Conservation (phyloP, 2,797 vertebrate species). For the Characodon lateralis region DNA sequence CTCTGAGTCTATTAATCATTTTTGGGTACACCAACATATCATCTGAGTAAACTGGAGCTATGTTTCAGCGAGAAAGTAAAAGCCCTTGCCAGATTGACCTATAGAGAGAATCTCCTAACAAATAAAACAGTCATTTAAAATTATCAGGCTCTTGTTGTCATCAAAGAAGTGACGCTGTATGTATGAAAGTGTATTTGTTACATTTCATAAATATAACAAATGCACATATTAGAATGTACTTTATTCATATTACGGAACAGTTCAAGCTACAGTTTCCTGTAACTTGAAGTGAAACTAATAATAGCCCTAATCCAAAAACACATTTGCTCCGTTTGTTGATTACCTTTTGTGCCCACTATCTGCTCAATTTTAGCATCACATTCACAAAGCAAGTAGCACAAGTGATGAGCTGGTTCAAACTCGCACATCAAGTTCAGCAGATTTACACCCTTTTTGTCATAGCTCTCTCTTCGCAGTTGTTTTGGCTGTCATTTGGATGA, state of each 20-base stretch:
- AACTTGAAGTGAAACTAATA: neutral
- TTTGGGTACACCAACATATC: neutral
- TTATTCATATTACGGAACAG: neutral
- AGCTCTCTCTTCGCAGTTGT: neutral
- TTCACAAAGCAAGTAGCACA: no score
- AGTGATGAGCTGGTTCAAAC: no score
- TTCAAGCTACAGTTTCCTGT: neutral
- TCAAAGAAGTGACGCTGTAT: conserved; percentile 2
- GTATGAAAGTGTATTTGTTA: neutral
- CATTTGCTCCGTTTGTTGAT: no score
- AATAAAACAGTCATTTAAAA: neutral
- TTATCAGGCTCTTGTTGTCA: neutral
- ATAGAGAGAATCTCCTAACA: neutral
- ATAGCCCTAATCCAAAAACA: neutral
- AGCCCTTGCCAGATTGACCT: neutral
- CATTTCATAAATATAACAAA: neutral
- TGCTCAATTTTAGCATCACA: no score
- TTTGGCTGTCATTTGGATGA: neutral
- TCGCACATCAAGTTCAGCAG: no score
- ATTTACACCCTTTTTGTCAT: neutral
- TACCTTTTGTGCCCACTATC: no score
- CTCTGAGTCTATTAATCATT: conserved; percentile 5
- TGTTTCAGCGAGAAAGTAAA: neutral
- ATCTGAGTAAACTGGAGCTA: neutral
- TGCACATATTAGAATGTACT: neutral